phyloP scores from a whole-genome alignment of 1,140 invertebrate species.

The Drosophila azteca region DNA sequence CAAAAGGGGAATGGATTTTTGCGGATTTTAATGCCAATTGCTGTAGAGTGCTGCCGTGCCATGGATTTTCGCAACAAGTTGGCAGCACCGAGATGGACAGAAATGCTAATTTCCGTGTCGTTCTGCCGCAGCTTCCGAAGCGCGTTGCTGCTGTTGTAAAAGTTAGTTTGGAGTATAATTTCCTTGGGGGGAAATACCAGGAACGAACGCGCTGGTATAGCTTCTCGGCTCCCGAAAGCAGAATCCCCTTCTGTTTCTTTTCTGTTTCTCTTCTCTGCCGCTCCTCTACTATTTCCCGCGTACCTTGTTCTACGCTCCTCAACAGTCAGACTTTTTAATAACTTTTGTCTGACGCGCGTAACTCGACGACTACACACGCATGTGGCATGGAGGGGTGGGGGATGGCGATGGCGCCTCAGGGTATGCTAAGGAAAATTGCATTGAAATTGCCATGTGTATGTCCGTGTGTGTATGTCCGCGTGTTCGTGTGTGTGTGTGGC shows the following conservation, averaged over 20 bases:
- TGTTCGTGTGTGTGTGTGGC: not conserved
- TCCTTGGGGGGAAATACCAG: not conserved
- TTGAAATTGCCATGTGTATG: conserved; percentile 25
- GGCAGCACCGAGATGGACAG: too few relatives aligned
- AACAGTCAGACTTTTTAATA: conserved; percentile 70
- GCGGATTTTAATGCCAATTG: too few relatives aligned
- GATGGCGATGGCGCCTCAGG: conserved; percentile 17
- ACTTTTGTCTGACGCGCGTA: conserved; percentile 65
- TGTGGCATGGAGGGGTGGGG: conserved; percentile 14
- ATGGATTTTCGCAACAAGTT: too few relatives aligned
- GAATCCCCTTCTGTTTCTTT: conserved; percentile 2
- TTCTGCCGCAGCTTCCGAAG: not conserved
- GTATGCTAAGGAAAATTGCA: conserved; percentile 45
- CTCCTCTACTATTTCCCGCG: too few relatives aligned
- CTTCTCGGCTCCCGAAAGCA: not conserved
- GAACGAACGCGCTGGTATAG: conserved; percentile 3
- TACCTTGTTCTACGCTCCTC: conserved; percentile 1
- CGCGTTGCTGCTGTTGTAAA: too few relatives aligned
- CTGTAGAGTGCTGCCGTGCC: too few relatives aligned
- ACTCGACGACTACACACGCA: conserved; percentile 31
- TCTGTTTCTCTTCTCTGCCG: not conserved
- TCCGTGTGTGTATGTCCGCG: not conserved
- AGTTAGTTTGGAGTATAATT: not conserved
- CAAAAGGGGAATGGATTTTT: too few relatives aligned
- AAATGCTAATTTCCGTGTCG: too few relatives aligned